These are phyloP conservation scores for Prinia subflava DNA, from an alignment of 2,113 vertebrate genomes.

Conservation along the genomic window DNA sequence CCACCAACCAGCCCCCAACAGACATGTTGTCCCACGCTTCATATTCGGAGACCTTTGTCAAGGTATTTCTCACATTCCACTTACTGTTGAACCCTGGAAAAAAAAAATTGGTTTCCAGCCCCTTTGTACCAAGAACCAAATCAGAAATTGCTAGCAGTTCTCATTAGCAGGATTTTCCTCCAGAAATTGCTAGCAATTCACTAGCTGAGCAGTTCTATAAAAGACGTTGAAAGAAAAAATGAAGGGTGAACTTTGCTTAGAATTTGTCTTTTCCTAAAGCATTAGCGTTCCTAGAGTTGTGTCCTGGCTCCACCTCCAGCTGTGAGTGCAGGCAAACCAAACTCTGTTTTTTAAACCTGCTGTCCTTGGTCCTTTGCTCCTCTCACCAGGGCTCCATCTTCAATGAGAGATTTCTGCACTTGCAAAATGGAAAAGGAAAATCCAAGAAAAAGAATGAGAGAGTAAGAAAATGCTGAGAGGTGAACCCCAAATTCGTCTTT, in stretches of 20 bases:
- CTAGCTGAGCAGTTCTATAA: not conserved
- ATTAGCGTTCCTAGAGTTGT: not conserved
- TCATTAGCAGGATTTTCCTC: not conserved
- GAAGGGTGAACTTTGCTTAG: not conserved
- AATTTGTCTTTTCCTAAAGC: not conserved
- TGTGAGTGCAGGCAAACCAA: not conserved
- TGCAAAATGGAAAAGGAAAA: not conserved
- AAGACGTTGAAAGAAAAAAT: not conserved
- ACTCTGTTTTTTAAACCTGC: not conserved
- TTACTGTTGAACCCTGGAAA: not conserved
- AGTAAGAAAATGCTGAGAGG: not conserved
- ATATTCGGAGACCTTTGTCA: not conserved
- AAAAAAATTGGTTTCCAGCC: not conserved
- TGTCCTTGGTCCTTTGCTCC: not conserved
- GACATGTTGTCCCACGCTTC: rapidly evolving
- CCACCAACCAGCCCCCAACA: not conserved
- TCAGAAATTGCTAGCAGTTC: not conserved
- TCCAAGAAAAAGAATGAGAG: not conserved
- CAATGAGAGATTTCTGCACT: not conserved
- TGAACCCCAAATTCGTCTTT: not conserved
- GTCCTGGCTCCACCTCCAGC: not conserved
- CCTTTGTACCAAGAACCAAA: not conserved
- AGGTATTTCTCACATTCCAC: not conserved
- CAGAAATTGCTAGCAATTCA: not conserved
- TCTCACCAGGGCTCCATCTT: not conserved